Evolutionary conservation across 2,888 invertebrate species (phyloP).

Genomic region (Tetragnatha montana): DNA sequence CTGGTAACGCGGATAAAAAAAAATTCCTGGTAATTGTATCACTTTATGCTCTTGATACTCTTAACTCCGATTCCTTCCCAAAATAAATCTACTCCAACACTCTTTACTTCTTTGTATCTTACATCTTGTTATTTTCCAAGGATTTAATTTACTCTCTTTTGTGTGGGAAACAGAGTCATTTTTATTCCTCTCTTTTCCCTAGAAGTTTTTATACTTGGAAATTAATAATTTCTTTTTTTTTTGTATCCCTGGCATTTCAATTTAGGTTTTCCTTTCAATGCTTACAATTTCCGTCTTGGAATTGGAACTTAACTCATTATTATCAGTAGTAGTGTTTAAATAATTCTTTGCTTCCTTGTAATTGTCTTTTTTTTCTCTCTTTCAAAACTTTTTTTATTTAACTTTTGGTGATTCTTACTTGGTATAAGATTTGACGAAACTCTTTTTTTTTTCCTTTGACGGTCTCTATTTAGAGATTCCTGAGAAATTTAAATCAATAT

Average conservation of each 20-base stretch:
- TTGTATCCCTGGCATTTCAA: neutral
- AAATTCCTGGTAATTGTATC: conserved; percentile 7
- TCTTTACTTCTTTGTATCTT: neutral
- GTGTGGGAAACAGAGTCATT: neutral
- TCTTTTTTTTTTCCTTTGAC: neutral
- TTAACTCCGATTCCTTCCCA: neutral
- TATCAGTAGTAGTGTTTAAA: neutral
- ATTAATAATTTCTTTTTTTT: conserved; percentile 1
- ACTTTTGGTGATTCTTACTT: neutral
- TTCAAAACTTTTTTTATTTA: neutral
- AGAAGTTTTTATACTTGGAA: neutral
- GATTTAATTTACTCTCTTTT: conserved; percentile 2
- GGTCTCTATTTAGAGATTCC: neutral
- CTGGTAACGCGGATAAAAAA: neutral
- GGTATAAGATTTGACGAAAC: neutral
- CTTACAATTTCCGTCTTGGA: neutral
- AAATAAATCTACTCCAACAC: conserved; percentile 22
- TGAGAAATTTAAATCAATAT: no score
- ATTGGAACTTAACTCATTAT: neutral
- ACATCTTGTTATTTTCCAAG: conserved; percentile 12
- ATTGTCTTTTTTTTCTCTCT: neutral
- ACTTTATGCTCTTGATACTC: neutral
- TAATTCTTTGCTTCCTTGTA: neutral
- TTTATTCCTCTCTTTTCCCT: neutral
- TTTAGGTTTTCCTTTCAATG: neutral